Percentiles rank a stretch among this genome's conserved stretches.
phyloP scores from a whole-genome alignment of 1,140 invertebrate genomes.

The Conopomorpha cramerella region DNA sequence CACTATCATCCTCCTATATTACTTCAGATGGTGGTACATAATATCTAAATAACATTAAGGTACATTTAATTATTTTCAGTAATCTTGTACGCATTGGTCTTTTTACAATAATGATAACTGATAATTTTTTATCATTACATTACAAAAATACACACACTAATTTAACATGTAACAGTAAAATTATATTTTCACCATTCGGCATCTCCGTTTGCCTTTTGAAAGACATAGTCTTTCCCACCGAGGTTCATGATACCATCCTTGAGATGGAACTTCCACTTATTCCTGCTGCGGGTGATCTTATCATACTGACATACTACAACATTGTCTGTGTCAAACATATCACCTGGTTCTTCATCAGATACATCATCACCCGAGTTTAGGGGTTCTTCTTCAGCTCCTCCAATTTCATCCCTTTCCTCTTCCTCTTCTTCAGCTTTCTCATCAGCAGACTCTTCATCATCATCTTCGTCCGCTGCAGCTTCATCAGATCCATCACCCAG shows the following conservation, averaged over 20 bases:
- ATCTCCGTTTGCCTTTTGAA: slow-evolving; percentile 98
- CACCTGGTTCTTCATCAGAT: slow-evolving; percentile 93
- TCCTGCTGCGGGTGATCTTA: slow-evolving; percentile 96
- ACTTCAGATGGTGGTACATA: too few relatives aligned
- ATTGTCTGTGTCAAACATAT: slow-evolving; percentile 97
- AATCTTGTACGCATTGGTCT: too few relatives aligned
- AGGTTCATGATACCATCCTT: slow-evolving; percentile 99
- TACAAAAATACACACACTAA: slow-evolving; percentile 27
- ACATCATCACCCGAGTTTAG: slow-evolving; percentile 96
- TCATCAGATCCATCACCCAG: slow-evolving; percentile 74
- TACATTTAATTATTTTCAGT: too few relatives aligned
- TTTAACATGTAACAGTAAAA: slow-evolving; percentile 12
- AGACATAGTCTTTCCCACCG: slow-evolving; percentile 96
- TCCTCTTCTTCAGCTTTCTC: slow-evolving; percentile 64
- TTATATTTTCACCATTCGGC: slow-evolving; percentile 85
- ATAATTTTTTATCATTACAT: slow-evolving; percentile 18
- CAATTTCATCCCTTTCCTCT: slow-evolving; percentile 64
- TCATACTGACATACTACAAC: slow-evolving; percentile 99
- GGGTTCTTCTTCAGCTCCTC: slow-evolving; percentile 87
- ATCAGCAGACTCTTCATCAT: slow-evolving; percentile 66
- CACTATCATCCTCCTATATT: too few relatives aligned
- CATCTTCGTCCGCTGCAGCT: slow-evolving; percentile 78
- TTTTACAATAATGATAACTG: too few relatives aligned
- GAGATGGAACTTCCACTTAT: slow-evolving; percentile 99
- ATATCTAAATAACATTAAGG: too few relatives aligned